phyloP scores from a whole-genome alignment of 2,113 vertebrate genomes.

The Mionectes macconnelli region DNA sequence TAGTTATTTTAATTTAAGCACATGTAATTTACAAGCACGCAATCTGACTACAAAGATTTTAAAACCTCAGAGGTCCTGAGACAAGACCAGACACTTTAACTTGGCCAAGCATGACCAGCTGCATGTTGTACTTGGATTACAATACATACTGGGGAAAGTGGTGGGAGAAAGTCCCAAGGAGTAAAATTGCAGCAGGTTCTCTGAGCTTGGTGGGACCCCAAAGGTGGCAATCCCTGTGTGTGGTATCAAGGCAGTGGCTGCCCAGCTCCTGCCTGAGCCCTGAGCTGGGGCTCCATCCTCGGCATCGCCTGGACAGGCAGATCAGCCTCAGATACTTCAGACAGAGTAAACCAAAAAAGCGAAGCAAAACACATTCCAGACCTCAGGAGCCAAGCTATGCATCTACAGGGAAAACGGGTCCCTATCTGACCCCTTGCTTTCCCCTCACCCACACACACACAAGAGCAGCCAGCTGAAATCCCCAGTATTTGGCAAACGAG shows the following conservation, averaged over 20 bases:
- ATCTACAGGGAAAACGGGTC: neutral
- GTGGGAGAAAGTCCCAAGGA: neutral
- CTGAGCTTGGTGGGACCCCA: accelerated
- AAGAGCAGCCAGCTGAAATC: neutral
- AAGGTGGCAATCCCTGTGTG: neutral
- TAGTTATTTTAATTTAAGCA: neutral
- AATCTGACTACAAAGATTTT: neutral
- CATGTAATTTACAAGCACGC: accelerated
- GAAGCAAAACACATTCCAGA: neutral
- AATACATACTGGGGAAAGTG: neutral
- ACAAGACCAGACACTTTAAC: neutral
- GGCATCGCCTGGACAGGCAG: accelerated
- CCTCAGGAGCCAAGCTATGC: neutral
- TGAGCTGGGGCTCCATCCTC: neutral
- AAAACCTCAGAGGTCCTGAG: neutral
- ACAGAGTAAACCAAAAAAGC: neutral
- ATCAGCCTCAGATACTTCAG: neutral
- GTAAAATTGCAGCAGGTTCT: accelerated
- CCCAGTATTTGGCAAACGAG: neutral
- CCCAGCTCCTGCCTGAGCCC: accelerated
- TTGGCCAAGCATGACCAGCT: neutral
- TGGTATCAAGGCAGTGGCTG: neutral
- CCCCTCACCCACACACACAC: neutral
- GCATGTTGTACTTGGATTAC: neutral
- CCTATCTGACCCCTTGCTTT: neutral